Percentiles rank a stretch among this genome's conserved stretches.
phyloP scores from a whole-genome alignment of 2,113 vertebrate genomes.

The Galemys pyrenaicus region DNA sequence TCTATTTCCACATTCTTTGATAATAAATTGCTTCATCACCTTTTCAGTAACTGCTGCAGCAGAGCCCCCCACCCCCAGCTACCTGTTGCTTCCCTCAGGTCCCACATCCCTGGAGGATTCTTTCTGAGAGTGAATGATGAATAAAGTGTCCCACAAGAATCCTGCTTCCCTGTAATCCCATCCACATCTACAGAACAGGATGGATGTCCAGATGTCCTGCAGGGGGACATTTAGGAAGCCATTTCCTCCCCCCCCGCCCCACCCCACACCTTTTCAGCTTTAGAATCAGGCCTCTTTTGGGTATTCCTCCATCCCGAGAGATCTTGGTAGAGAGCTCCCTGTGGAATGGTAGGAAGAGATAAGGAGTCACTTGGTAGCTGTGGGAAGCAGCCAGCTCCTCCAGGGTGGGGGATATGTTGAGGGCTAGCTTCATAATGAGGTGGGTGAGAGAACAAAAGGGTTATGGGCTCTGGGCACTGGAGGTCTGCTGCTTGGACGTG shows the following conservation, averaged over 20 bases:
- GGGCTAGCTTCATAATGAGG: background rate
- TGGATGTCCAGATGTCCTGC: background rate
- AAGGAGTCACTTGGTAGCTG: background rate
- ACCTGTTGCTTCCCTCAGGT: background rate
- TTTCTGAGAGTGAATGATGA: slow-evolving; percentile 1
- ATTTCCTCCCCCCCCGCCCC: background rate
- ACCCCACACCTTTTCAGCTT: background rate
- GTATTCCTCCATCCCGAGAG: background rate
- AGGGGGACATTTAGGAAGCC: background rate
- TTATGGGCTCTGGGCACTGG: background rate
- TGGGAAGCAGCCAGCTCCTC: background rate
- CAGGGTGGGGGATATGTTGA: background rate
- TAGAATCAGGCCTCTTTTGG: background rate
- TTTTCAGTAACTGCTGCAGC: background rate
- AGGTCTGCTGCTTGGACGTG: background rate
- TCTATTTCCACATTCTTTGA: background rate
- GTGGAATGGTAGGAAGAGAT: background rate
- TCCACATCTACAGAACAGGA: background rate
- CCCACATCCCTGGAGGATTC: background rate
- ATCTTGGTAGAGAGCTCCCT: background rate
- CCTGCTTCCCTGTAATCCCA: background rate
- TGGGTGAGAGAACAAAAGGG: background rate
- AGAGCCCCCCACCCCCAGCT: background rate
- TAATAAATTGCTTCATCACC: background rate
- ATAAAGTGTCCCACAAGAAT: background rate